Base-by-base conservation (phyloP, 2,797 vertebrate species). In the Characodon lateralis region DNA sequence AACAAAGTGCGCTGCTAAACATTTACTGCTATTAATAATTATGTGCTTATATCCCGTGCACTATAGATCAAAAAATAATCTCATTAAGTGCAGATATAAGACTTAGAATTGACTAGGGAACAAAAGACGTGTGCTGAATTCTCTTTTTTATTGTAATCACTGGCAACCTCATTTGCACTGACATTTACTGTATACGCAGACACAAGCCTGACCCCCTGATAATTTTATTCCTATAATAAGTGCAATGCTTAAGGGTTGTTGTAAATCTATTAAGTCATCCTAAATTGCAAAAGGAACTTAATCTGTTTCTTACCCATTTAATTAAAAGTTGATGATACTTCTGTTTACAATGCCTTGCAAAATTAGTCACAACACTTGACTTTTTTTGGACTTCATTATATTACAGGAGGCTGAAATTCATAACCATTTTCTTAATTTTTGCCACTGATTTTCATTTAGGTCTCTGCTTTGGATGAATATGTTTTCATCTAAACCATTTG, bases 21-120 rank as follows among this genome's bases (percentile, higher is more conserved):
- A 86, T 86, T 89, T 35, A 81, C 78, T 78, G 81, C 74, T 80
- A 86, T 87, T 91, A 92, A 92, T 93, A 86, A 90, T 85, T 83
- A 80, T 85, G n/a, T 81, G 66, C 74, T 89, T 84, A 78, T 71
- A 75, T 86, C 75, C 63, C 75, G 73, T 85, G 69, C 82, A 85
- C 81, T 71, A 77, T 86, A 74, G 83, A 91, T 78, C 50, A 72
- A 86, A 83, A 85, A n/a, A 83, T 76, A 63, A 85, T 87, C 83
- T 85, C 26, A 82, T 68, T 83, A 43, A 76, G 77, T 56, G 72
- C 79, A 82, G 72, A 80, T 79, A 75, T 71, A 78, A 73, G 77
- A 65, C 73, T 78, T 72, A 83, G 74, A 72, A 79, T 69, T 83
- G 81, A 79, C 68, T 69, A 24, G 28, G 81, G 80, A 84, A 83